A percentile compares a stretch with the other conserved stretches of the same genome.
Evolutionary conservation across 2,888 invertebrate genomes (phyloP).

Genomic region (Diadegma fenestrale): DNA sequence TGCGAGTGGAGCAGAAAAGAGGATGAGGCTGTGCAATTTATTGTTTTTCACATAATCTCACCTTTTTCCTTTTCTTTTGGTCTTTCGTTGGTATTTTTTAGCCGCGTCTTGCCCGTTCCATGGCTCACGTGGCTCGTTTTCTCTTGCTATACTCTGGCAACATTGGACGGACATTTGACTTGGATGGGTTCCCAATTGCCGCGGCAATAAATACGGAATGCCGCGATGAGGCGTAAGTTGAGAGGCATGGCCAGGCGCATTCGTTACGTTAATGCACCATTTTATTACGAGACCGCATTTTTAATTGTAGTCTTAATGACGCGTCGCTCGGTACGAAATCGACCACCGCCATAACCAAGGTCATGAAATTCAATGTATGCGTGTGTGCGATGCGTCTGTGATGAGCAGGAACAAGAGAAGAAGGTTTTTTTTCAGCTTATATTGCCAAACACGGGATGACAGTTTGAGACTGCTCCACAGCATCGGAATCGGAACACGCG

Average conservation of each 20-base stretch:
- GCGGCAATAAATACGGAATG: constrained; percentile 80
- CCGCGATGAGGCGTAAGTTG: constrained; percentile 76
- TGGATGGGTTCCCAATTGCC: constrained; percentile 83
- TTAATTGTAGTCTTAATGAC: constrained; percentile 82
- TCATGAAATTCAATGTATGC: background rate
- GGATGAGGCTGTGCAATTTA: constrained; percentile 10
- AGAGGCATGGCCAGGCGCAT: constrained; percentile 70
- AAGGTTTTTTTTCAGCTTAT: constrained; percentile 65
- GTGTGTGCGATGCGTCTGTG: constrained; percentile 19
- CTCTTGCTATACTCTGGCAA: constrained; percentile 54
- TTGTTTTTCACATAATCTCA: constrained; percentile 25
- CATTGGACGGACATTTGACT: constrained; percentile 76
- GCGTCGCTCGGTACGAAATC: constrained; percentile 69
- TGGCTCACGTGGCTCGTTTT: constrained; percentile 38
- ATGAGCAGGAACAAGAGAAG: constrained; percentile 47
- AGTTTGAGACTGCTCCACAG: constrained; percentile 35
- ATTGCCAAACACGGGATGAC: constrained; percentile 52
- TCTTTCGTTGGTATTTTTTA: constrained; percentile 44
- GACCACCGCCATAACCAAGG: constrained; percentile 38
- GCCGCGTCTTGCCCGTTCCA: constrained; percentile 33
- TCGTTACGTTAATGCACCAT: constrained; percentile 82
- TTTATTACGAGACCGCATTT: constrained; percentile 82
- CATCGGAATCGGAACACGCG: constrained; percentile 44
- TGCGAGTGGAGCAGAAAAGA: background rate
- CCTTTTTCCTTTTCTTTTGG: constrained; percentile 27